Evolutionary conservation across 2,888 invertebrate species (phyloP).

Genomic region (Cyclophora albipunctata): DNA sequence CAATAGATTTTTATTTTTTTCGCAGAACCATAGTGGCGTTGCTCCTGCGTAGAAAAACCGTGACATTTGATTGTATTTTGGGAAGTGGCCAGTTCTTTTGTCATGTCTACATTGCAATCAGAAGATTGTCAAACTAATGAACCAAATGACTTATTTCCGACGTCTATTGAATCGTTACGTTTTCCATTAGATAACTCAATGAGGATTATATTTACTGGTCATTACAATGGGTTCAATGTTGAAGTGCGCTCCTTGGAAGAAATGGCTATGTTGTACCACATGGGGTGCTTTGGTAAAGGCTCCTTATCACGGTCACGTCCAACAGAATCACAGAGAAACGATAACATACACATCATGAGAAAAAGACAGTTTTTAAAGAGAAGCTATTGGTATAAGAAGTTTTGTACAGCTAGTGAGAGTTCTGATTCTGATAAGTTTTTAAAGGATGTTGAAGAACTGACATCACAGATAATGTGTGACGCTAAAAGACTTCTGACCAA

Average conservation of each 20-base stretch:
- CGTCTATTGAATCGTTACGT: slow-evolving; percentile 57
- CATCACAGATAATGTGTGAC: slow-evolving; percentile 42
- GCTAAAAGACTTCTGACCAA: slow-evolving; percentile 20
- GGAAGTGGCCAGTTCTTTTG: slow-evolving; percentile 60
- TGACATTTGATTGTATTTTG: slow-evolving; percentile 50
- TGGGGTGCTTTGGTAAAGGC: slow-evolving; percentile 87
- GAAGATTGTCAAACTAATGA: slow-evolving; percentile 71
- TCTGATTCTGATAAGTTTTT: slow-evolving; percentile 38
- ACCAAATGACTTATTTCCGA: slow-evolving; percentile 49
- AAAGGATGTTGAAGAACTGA: slow-evolving; percentile 44
- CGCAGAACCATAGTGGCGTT: slow-evolving; percentile 44
- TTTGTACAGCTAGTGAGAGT: slow-evolving; percentile 30
- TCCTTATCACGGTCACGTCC: slow-evolving; percentile 77
- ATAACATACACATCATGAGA: slow-evolving; percentile 64
- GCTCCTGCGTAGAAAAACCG: slow-evolving; percentile 21
- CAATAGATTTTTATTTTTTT: slow-evolving; percentile 20
- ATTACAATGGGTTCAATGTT: slow-evolving; percentile 81
- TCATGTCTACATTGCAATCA: slow-evolving; percentile 54
- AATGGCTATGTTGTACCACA: slow-evolving; percentile 77
- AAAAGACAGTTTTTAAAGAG: slow-evolving; percentile 77
- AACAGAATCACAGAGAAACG: slow-evolving; percentile 47
- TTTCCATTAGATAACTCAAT: slow-evolving; percentile 63
- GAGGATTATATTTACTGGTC: slow-evolving; percentile 71
- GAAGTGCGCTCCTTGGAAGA: slow-evolving; percentile 76
- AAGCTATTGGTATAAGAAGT: slow-evolving; percentile 71